Conservation (phyloP, 1,140 invertebrate genomes). For the Cydia amplana region DNA sequence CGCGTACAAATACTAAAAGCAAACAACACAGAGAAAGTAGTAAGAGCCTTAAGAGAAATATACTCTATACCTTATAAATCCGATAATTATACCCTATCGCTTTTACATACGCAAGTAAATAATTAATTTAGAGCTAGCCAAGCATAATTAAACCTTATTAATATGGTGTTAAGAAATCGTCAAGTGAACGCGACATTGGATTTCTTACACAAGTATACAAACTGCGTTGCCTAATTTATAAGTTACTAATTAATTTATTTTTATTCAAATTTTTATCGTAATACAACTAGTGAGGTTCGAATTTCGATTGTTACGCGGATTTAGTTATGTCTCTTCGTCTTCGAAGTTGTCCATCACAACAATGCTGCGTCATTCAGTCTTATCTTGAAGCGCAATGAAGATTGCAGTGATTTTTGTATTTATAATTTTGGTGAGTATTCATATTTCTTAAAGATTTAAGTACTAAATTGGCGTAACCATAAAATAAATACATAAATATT, state of each 20-base stretch:
- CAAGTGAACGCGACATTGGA: not conserved
- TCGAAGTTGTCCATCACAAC: not conserved
- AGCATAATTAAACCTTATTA: too few species aligned
- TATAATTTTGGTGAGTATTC: not conserved
- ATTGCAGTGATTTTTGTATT: conserved; percentile 8
- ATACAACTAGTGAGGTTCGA: not conserved
- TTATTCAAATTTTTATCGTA: not conserved
- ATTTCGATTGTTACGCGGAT: not conserved
- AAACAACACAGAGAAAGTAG: too few species aligned
- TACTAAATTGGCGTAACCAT: not conserved
- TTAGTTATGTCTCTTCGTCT: not conserved
- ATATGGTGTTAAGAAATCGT: too few species aligned
- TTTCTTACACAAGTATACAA: not conserved
- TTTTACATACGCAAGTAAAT: too few species aligned
- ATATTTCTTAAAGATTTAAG: not conserved
- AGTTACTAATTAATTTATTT: not conserved
- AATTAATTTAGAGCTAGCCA: too few species aligned
- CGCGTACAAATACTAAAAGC: too few species aligned
- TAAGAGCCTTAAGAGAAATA: too few species aligned
- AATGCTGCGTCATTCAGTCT: conserved; percentile 1
- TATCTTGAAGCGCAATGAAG: conserved; percentile 7
- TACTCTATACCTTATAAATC: too few species aligned
- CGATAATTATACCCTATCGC: too few species aligned
- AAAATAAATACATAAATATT: not conserved
- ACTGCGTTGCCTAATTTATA: not conserved